Conservation (phyloP, 2,113 vertebrate species). For the Prietella phreatophila region DNA sequence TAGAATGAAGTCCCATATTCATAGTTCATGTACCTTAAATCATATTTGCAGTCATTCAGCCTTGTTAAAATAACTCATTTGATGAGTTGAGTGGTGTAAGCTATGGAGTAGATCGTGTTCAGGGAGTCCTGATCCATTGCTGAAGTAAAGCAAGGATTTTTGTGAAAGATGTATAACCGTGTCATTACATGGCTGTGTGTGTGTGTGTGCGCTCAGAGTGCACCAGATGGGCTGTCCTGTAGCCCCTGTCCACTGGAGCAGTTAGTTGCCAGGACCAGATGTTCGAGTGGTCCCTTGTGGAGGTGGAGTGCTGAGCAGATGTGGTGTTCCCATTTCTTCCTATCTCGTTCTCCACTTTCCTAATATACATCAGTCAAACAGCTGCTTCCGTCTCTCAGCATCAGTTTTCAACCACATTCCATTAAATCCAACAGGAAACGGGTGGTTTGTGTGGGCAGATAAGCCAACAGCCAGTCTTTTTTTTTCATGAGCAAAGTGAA, state of each 20-base stretch:
- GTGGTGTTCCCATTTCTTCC: conserved; percentile 68
- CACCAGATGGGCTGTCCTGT: conserved; percentile 87
- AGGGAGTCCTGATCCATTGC: background rate
- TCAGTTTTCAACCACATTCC: conserved; percentile 58
- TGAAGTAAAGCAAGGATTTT: background rate
- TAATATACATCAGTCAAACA: conserved; percentile 77
- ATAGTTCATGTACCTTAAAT: background rate
- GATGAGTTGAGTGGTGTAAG: background rate
- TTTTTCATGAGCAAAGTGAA: background rate
- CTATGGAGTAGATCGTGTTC: background rate
- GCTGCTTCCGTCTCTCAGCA: conserved; percentile 74
- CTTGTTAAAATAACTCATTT: background rate
- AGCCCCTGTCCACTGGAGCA: conserved; percentile 74
- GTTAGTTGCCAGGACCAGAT: conserved; percentile 82
- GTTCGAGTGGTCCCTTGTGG: conserved; percentile 85
- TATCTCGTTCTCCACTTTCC: conserved; percentile 75
- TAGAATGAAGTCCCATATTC: background rate
- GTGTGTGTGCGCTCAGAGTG: conserved; percentile 69
- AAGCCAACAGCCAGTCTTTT: conserved; percentile 33
- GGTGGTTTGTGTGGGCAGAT: conserved; percentile 14
- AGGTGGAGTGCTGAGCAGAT: conserved; percentile 88
- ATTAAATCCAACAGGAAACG: conserved; percentile 40
- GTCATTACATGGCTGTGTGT: background rate
- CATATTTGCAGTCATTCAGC: background rate
- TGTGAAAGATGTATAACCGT: background rate